A percentile compares a stretch with the other conserved stretches of the same genome.
Evolutionary conservation across 2,113 vertebrate genomes (phyloP).

Genomic region (Phalacrocorax brasilianus): DNA sequence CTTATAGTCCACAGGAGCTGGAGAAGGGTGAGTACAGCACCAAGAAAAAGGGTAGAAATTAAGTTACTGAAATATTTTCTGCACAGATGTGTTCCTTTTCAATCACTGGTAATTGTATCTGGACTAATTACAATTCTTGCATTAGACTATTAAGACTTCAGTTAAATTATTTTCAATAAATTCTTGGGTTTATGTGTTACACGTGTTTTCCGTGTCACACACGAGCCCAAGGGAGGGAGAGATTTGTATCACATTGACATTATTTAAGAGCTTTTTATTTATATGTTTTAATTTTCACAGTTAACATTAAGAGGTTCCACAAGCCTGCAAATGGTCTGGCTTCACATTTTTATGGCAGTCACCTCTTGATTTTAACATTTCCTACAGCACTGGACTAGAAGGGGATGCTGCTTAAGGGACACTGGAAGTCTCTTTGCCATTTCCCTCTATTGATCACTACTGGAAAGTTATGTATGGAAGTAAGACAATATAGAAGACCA

Average conservation of each 20-base stretch:
- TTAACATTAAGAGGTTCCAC: neutral
- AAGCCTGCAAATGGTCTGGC: neutral
- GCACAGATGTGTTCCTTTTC: neutral
- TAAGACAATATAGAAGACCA: neutral
- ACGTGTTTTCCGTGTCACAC: neutral
- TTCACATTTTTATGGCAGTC: neutral
- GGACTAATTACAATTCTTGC: neutral
- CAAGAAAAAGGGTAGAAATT: neutral
- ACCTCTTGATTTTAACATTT: neutral
- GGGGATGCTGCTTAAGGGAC: neutral
- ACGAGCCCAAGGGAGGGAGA: neutral
- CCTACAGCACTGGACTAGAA: neutral
- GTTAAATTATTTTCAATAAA: neutral
- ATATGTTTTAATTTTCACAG: neutral
- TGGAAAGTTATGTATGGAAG: neutral
- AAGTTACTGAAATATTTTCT: neutral
- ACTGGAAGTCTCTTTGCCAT: neutral
- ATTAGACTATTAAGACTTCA: neutral
- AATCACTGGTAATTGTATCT: neutral
- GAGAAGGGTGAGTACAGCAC: neutral
- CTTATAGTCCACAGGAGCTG: neutral
- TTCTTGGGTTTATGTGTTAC: neutral
- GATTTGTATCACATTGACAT: neutral
- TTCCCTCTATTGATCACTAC: neutral
- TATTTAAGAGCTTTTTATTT: neutral